Percentiles rank a stretch among this genome's conserved stretches.
Conservation (phyloP, 2,888 invertebrate genomes). For the Andrena bucephala region DNA sequence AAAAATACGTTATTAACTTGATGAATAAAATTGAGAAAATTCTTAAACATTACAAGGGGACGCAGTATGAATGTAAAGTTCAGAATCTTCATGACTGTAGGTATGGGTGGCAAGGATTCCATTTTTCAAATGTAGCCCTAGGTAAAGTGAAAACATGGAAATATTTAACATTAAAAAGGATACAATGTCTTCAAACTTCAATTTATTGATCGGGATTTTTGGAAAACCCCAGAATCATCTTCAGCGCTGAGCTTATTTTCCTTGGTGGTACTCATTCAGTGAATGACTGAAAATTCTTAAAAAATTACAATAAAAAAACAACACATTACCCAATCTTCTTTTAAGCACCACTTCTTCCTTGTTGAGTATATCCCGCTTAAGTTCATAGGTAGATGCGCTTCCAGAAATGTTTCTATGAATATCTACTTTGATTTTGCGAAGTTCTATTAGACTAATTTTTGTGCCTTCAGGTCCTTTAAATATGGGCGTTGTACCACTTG, state of each 20-base stretch:
- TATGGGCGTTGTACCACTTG: constrained; percentile 60
- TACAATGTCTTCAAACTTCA: background rate
- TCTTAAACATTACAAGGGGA: background rate
- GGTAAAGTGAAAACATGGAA: background rate
- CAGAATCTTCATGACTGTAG: constrained; percentile 24
- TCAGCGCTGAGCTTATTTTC: constrained; percentile 31
- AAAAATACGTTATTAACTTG: constrained; percentile 58
- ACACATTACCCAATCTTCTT: constrained; percentile 76
- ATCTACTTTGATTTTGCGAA: constrained; percentile 73
- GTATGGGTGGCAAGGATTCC: background rate
- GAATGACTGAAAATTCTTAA: constrained; percentile 26
- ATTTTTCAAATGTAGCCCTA: constrained; percentile 21
- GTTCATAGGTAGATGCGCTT: constrained; percentile 46
- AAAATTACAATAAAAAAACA: constrained; percentile 24
- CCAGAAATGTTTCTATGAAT: constrained; percentile 70
- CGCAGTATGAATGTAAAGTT: background rate
- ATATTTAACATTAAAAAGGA: constrained; percentile 25
- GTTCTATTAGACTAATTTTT: constrained; percentile 64
- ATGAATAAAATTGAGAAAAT: constrained; percentile 8
- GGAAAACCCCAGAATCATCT: constrained; percentile 27
- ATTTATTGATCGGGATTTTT: background rate
- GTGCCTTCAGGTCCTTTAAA: constrained; percentile 75
- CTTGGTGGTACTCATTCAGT: background rate
- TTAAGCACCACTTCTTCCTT: constrained; percentile 74
- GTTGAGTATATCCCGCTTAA: constrained; percentile 72